phyloP scores from a whole-genome alignment of 2,113 vertebrate species.

The cattle (Bos taurus) region ARS-UCD2.0 NC_037343.1:14635501-14636000 shows the following conservation, averaged over 20 bases:
- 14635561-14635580: background rate
- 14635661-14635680: background rate
- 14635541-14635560: rapidly evolving
- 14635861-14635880: background rate
- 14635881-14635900: background rate
- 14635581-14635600: background rate
- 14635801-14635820: background rate
- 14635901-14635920: background rate
- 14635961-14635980: background rate
- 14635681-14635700: background rate
- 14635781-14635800: background rate
- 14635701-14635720: background rate
- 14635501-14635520: background rate
- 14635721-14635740: background rate
- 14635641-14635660: background rate
- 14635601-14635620: background rate
- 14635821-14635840: background rate
- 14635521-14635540: background rate
- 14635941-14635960: background rate
- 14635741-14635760: background rate
- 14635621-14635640: background rate
- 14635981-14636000: background rate
- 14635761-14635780: background rate
- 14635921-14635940: background rate
- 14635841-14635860: background rate